Evolutionary conservation across 2,888 invertebrate species (phyloP).

Genomic region (Bibio marci): DNA sequence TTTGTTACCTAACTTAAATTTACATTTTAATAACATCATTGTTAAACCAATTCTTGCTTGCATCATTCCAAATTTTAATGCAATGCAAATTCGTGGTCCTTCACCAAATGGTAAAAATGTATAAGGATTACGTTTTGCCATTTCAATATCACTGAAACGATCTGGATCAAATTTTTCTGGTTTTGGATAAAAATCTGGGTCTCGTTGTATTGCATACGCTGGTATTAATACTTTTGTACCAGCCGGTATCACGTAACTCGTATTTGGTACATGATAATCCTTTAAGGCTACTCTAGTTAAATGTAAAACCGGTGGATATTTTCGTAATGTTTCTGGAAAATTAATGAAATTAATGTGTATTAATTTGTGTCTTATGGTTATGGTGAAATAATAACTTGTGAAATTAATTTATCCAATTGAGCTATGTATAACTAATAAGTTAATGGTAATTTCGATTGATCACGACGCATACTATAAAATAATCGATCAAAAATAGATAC

Average conservation of each 20-base stretch:
- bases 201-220: slow-evolving; percentile 39
- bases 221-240: slow-evolving; percentile 36
- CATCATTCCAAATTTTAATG: slow-evolving; percentile 24
- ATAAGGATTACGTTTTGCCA: slow-evolving; percentile 14
- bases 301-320: slow-evolving; percentile 33
- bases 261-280: slow-evolving; percentile 31
- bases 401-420: no score
- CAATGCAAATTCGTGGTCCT: slow-evolving; percentile 22
- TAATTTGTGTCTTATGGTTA: no score
- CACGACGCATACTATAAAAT: no score
- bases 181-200: slow-evolving; percentile 39
- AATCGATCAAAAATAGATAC: no score
- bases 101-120: slow-evolving; percentile 22
- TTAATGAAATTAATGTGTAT: no score
- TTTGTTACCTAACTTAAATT: slow-evolving; percentile 13
- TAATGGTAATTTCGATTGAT: no score
- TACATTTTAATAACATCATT: slow-evolving; percentile 17
- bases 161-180: slow-evolving; percentile 44
- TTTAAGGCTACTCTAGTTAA: slow-evolving; percentile 30
- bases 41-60: slow-evolving; percentile 19
- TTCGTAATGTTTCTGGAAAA: slow-evolving; percentile 33
- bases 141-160: slow-evolving; percentile 36
- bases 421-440: no score
- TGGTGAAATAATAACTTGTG: no score
- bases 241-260: slow-evolving; percentile 30